Evolutionary conservation across 2,113 vertebrate genomes (phyloP).

Genomic region (Bettongia penicillata): DNA sequence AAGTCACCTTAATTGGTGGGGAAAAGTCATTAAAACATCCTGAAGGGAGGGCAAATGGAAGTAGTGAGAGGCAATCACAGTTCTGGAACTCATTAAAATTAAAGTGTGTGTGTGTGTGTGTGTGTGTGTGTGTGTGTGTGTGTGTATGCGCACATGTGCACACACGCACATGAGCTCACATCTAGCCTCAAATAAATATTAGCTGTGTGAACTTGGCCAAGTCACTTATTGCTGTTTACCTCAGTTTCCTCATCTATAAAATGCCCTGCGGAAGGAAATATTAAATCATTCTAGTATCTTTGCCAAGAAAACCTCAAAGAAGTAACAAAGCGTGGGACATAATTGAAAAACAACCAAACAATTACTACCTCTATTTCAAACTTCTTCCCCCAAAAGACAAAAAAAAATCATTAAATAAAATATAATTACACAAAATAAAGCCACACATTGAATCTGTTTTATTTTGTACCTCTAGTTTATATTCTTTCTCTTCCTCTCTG

Average conservation of each 20-base stretch:
- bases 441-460: background rate
- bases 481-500: background rate
- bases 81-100: too few species aligned
- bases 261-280: background rate
- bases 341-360: background rate
- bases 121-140: too few species aligned
- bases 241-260: background rate
- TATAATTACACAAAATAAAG: background rate
- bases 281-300: background rate
- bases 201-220: background rate
- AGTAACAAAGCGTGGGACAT: background rate
- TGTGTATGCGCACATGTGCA: too few species aligned
- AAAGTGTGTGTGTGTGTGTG: too few species aligned
- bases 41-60: background rate
- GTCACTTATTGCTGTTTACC: background rate
- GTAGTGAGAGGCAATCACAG: background rate
- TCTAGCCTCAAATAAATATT: background rate
- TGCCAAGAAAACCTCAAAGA: background rate
- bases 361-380: background rate
- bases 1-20: slow-evolving; percentile 41
- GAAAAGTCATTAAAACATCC: slow-evolving; percentile 29
- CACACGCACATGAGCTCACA: background rate
- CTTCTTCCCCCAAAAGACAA: background rate
- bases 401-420: background rate
- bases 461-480: background rate